Evolutionary conservation across 2,113 vertebrate species (phyloP), one percentile per base, ranked within the genome.

Genomic region (Tiliqua scincoides): DNA sequence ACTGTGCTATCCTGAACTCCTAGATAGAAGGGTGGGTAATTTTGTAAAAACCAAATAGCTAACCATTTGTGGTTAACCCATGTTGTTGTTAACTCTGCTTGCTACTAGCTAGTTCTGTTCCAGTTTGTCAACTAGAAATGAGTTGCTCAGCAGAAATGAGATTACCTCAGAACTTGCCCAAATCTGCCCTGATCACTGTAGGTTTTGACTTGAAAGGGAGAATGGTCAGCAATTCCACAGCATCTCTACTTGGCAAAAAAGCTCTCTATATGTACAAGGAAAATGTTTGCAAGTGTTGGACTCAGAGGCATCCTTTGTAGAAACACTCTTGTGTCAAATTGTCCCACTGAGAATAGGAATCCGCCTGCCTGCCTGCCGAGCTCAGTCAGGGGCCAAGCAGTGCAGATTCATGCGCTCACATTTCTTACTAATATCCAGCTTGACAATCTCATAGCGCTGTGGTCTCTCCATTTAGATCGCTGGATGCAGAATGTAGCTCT

Each of bases 401-500:
- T 57, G 78, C 88, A 72, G 92, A 92, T 73, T 57, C 90, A 54
- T 79, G 82, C 15, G 21, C 63, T 79, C 3, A 0, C 88, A 91
- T 93, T 88, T 94, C 89, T 91, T 78, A 21, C 32, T 88, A 91
- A 91, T 82, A 83, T 67, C 85, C 37, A 43, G 2, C 12, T 73
- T 90, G 89, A 84, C 89, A 91, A 83, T 71, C 79, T 92, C 35
- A 35, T 87, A 92, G 85, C 77, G 79, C 89, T n/a, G 72, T 30
- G 61, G 85, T 86, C n/a, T 25, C 32, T 92, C 93, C 88, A 68
- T 81, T 92, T 71, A 62, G 21, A 88, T 93, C 93, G 63, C 85
- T 86, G 70, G 37, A 75, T 90, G 67, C 71, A 57, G 87, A 91
- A 86, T 79, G 80, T 89, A 79, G 88, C 91, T 95, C 94, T 90